Evolutionary conservation across 2,888 invertebrate species (phyloP).

Genomic region (Drosophila ezoana): DNA sequence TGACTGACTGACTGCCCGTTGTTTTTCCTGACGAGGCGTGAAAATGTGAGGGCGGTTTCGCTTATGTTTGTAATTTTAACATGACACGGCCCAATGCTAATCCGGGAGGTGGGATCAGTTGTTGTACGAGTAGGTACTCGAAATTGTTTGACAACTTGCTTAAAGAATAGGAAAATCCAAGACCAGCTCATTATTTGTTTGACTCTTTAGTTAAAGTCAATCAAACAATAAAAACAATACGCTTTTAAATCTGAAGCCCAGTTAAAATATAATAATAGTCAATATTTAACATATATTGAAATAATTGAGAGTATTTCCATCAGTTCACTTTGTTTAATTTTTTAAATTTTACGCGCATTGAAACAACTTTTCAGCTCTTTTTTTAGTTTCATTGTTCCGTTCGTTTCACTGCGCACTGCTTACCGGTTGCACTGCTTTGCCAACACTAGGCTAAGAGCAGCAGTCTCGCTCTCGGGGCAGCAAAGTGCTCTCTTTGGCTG

Average conservation of each 20-base stretch:
- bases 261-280: too few species aligned
- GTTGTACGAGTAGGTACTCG: constrained; percentile 44
- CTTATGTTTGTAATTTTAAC: constrained; percentile 55
- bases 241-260: too few species aligned
- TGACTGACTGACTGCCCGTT: constrained; percentile 29
- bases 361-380: not conserved
- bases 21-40: constrained; percentile 66
- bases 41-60: constrained; percentile 74
- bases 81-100: constrained; percentile 45
- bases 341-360: constrained; percentile 20
- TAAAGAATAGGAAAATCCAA: constrained; percentile 1
- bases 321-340: not conserved
- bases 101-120: constrained; percentile 30
- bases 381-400: constrained; percentile 28
- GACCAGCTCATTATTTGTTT: constrained; percentile 11
- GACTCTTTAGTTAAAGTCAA: not conserved
- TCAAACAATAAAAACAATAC: too few species aligned
- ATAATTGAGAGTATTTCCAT: not conserved
- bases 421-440: constrained; percentile 45
- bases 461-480: constrained; percentile 21
- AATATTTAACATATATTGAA: not conserved
- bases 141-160: constrained; percentile 68
- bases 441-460: constrained; percentile 39
- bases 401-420: constrained; percentile 40
- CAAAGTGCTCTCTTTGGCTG: constrained; percentile 40